Conservation (phyloP, 2,888 invertebrate species). For the Machimus rusticus region DNA sequence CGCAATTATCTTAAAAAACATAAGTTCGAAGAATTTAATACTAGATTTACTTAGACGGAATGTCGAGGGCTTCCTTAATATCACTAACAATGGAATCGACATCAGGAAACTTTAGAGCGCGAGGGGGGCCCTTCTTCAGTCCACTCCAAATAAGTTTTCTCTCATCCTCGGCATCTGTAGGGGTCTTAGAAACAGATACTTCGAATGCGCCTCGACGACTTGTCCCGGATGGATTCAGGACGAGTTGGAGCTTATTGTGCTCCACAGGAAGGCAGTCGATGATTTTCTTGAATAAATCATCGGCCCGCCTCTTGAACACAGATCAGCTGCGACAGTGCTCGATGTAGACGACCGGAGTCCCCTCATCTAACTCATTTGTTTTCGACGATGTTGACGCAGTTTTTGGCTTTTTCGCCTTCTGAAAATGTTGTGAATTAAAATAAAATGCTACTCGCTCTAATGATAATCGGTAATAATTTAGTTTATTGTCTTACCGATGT, state of each 20-base stretch:
- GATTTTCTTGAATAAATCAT: conserved; percentile 52
- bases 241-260: conserved; percentile 47
- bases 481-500: neutral
- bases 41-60: neutral
- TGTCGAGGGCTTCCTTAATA: neutral
- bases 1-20: neutral
- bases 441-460: neutral
- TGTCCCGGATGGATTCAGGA: conserved; percentile 55
- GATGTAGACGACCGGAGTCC: conserved; percentile 55
- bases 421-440: neutral
- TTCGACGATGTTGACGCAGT: neutral
- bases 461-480: neutral
- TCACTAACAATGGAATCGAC: conserved; percentile 46
- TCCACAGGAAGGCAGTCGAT: conserved; percentile 49
- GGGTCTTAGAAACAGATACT: conserved; percentile 51
- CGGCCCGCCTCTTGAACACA: conserved; percentile 59
- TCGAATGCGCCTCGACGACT: conserved; percentile 59
- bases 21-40: neutral
- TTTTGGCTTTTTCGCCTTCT: conserved; percentile 19
- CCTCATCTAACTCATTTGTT: neutral
- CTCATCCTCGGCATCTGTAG: conserved; percentile 48
- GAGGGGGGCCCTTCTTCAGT: conserved; percentile 56
- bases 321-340: conserved; percentile 61
- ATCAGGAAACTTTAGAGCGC: conserved; percentile 58
- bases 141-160: conserved; percentile 57